A percentile compares a stretch with the other conserved stretches of the same genome.
Evolutionary conservation across 2,888 invertebrate species (phyloP).

Genomic region (Chirona hameri): DNA sequence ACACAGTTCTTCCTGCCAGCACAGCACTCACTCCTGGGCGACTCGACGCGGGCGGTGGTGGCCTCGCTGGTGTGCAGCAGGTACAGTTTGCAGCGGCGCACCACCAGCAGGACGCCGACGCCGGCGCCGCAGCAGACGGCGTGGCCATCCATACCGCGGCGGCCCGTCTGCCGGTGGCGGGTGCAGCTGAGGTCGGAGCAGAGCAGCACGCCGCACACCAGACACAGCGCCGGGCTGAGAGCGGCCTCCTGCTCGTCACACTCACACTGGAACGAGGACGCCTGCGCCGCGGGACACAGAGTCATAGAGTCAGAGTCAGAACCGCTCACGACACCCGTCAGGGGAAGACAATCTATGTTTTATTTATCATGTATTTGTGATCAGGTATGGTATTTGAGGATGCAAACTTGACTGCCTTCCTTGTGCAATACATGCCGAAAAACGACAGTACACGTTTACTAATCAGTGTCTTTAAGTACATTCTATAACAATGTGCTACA

Average conservation of each 20-base stretch:
- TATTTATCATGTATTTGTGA: too few species aligned
- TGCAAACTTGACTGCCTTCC: too few species aligned
- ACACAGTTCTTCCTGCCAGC: too few species aligned
- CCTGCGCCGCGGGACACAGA: neutral
- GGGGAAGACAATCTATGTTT: too few species aligned
- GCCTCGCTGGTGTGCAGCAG: neutral
- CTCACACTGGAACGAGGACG: conserved; percentile 9
- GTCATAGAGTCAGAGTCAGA: neutral
- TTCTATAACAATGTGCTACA: too few species aligned
- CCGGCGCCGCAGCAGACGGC: conserved; percentile 5
- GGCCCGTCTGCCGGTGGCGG: neutral
- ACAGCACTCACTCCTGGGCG: neutral
- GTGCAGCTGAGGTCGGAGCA: conserved; percentile 68
- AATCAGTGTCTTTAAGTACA: too few species aligned
- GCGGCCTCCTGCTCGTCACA: conserved; percentile 44
- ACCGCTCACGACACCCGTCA: too few species aligned
- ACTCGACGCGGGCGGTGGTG: neutral
- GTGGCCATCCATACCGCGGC: conserved; percentile 25
- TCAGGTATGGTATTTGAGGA: too few species aligned
- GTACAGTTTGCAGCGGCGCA: conserved; percentile 23
- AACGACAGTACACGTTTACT: too few species aligned
- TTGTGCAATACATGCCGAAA: too few species aligned
- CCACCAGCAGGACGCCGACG: conserved; percentile 3
- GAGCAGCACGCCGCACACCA: conserved; percentile 89
- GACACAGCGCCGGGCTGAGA: conserved; percentile 94